Base-by-base conservation (phyloP, 2,113 vertebrate species). In the Pholis gunnellus region DNA sequence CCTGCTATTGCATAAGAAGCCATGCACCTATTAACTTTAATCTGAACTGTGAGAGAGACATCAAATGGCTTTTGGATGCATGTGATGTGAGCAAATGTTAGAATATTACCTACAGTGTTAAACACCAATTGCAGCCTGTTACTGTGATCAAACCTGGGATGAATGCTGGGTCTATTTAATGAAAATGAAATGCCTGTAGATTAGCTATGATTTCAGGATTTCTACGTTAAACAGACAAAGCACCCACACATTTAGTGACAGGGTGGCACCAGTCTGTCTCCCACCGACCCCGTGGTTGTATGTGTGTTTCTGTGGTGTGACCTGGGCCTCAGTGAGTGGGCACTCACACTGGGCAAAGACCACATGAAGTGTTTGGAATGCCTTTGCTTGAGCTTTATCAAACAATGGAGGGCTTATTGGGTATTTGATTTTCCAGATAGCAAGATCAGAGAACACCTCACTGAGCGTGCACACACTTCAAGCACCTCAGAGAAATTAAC, bases 341-440 rank as follows among this genome's bases (percentile, higher is more conserved):
- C 72, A 50, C 48, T 17, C 76, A 82, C 56, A 69, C 86, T 71
- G 64, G 61, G 60, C 81, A 81, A 74, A 75, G 79, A 89, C 72
- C 71, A 81, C 46, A 81, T 66, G 79, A 89, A 88, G 79, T 82
- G 78, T 70, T 83, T 78, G 88, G 78, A 88, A 89, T 91, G 87
- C 83, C 90, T 87, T 78, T 72, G 83, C 73, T 81, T 68, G 64
- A 80, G 81, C 75, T 87, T 78, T 69, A 63, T 76, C 79, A 87
- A 85, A 93, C 91, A 93, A 91, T 83, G 75, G 76, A 81, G 10
- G 75, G 48, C 40, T 89, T 93, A 88, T 75, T 75, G 74, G 69
- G 54, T 79, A 79, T 89, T 83, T 79, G 56, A 87, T 87, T 92
- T 88, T 87, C 75, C 85, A 82, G 75, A 79, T 77, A 79, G 69